These are phyloP conservation scores for Venusia cambrica DNA, from an alignment of 2,888 invertebrate species.

Conservation along the genomic window DNA sequence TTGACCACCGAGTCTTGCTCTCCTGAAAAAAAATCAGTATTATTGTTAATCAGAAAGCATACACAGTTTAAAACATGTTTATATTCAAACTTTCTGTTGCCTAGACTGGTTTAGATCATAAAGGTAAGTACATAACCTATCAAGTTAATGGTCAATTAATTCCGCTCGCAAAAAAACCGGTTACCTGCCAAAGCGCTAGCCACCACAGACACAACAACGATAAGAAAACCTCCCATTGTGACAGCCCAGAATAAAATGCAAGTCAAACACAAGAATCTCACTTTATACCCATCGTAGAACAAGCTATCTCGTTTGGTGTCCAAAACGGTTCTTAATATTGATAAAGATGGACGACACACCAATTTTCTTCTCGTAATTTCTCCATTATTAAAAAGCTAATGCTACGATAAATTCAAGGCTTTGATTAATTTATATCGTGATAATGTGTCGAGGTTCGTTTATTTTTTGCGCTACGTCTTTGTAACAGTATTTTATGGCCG, in stretches of 20 bases:
- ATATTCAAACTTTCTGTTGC: no score
- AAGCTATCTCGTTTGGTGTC: conserved; percentile 44
- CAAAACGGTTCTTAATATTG: conserved; percentile 60
- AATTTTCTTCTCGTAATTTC: conserved; percentile 45
- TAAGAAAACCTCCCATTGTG: conserved; percentile 47
- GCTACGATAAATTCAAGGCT: conserved; percentile 28
- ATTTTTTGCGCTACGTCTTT: conserved; percentile 15
- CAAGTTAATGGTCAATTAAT: conserved; percentile 5
- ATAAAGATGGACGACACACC: conserved; percentile 43
- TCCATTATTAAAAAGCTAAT: conserved; percentile 48
- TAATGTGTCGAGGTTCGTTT: conserved; percentile 15
- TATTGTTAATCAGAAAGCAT: no score
- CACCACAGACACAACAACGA: conserved; percentile 31
- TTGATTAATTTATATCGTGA: conserved; percentile 27
- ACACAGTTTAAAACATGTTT: no score
- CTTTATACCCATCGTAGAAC: conserved; percentile 57
- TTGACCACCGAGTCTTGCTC: conserved; percentile 15
- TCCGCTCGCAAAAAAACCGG: conserved; percentile 15
- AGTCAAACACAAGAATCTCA: conserved; percentile 40
- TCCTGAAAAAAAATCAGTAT: conserved; percentile 15
- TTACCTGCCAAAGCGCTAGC: conserved; percentile 40
- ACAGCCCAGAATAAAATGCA: conserved; percentile 51
- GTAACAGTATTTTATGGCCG: conserved; percentile 34
- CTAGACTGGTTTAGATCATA: no score
- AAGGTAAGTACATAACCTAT: neutral